These are phyloP conservation scores for Phenganax subtilis DNA, from an alignment of 92 coral and sea anemone genomes.

Conservation along the genomic window DNA sequence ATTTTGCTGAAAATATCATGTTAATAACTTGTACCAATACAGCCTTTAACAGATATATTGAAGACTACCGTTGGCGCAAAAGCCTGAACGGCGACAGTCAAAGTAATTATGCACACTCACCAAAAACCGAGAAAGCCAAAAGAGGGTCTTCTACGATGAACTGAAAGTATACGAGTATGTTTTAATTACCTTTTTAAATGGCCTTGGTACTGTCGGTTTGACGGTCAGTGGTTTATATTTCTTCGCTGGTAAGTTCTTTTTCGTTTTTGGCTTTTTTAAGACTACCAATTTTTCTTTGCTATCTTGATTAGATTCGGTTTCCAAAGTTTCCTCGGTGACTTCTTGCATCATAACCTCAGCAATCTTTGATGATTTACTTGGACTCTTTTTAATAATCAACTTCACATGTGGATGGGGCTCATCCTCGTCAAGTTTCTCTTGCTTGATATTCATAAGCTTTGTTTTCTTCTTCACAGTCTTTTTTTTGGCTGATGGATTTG, in stretches of 20 bases:
- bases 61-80: too few relatives aligned
- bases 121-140: too few relatives aligned
- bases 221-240: conserved; percentile 3
- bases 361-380: conserved; percentile 15
- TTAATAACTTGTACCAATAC: too few relatives aligned
- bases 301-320: conserved; percentile 23
- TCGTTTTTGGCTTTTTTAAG: conserved; percentile 18
- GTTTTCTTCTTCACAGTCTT: conserved; percentile 28
- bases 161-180: too few relatives aligned
- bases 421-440: conserved; percentile 17
- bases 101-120: too few relatives aligned
- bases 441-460: conserved; percentile 44
- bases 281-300: conserved; percentile 12
- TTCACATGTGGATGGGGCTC: conserved; percentile 55
- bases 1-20: neutral
- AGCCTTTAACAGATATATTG: too few relatives aligned
- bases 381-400: conserved; percentile 70
- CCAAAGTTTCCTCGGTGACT: neutral
- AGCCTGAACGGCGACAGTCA: too few relatives aligned
- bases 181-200: conserved; percentile 9
- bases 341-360: conserved; percentile 32
- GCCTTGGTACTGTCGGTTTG: conserved; percentile 4
- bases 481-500: neutral
- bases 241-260: neutral
- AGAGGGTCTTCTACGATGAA: too few relatives aligned